Conservation (phyloP, 2,888 invertebrate genomes). For the Coleophora deauratella region DNA sequence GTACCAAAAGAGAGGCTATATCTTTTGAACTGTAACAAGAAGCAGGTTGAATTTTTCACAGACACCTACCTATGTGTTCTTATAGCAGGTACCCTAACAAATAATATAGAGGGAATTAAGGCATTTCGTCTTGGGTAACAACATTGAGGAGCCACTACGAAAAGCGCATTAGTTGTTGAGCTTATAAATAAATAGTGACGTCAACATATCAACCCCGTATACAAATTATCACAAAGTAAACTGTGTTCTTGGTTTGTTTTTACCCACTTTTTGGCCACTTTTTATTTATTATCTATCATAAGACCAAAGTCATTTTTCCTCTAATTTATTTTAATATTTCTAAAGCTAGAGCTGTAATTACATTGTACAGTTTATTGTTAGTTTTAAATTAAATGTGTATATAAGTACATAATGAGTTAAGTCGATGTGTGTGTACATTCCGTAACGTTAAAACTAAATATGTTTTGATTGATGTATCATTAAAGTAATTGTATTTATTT, state of each 20-base stretch:
- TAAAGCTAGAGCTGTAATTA: conserved; percentile 10
- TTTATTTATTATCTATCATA: conserved; percentile 33
- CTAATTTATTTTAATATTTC: conserved; percentile 32
- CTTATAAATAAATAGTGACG: no score
- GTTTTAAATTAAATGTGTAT: conserved; percentile 9
- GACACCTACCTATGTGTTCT: no score
- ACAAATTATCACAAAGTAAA: no score
- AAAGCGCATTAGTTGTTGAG: no score
- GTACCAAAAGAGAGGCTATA: no score
- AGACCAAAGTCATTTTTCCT: conserved; percentile 51
- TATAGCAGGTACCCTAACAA: no score
- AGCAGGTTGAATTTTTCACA: no score
- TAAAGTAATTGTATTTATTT: conserved; percentile 68
- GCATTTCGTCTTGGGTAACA: no score
- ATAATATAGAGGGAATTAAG: no score
- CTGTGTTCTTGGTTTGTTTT: neutral
- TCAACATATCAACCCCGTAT: no score
- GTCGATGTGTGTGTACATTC: conserved; percentile 41
- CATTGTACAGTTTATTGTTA: neutral
- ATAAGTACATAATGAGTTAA: conserved; percentile 33
- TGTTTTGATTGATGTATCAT: conserved; percentile 45
- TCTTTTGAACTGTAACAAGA: no score
- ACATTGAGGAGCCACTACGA: no score
- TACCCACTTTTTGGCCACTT: conserved; percentile 14
- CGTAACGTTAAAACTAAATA: conserved; percentile 34